Base-by-base conservation (phyloP, 2,797 vertebrate species). In the Lemur catta region DNA sequence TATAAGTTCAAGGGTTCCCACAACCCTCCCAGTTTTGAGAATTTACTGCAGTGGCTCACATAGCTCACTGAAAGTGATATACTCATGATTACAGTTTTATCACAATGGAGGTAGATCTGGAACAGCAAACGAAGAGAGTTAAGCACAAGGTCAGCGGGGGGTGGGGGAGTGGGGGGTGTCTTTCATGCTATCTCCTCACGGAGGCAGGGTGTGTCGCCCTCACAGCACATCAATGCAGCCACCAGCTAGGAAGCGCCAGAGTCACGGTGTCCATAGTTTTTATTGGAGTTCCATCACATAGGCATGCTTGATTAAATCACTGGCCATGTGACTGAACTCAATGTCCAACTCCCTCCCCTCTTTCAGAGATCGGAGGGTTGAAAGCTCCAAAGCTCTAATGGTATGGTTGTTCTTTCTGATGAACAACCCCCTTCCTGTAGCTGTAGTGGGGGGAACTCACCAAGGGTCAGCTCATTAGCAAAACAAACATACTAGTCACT, bases 91-190 rank as follows among this genome's bases (percentile, higher is more conserved):
- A 28, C 3, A n/a, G 11, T 59, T 43, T 82, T 43, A 50, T 43
- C 18, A 17, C 50, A 26, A 72, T 41, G 7, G 46, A 82, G 88
- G 4, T 46, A 52, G 26, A 38, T 61, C 20, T 74, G 52, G 38
- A 81, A 48, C 4, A 41, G 26, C 52, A 57, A 35, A 76, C 7
- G 30, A 94, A 30, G 52, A 82, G 38, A 59, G 18, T 7, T 65
- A 13, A 41, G 6, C 8, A 5, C 7, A 52, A 33, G n/a, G 14
- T 93, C 61, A n/a, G 10, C 3, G 14, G 13, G 0, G 7, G 6
- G 1, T 7, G n/a, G 12, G n/a, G n/a, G n/a, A n/a, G n/a, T n/a
- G n/a, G 6, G 8, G 43, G 43, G 9, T 2, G 22, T 3, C 4
- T 48, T 89, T 6, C 3, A 14, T 26, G 9, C 30, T 14, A 8